These are phyloP conservation scores for Trachelus iudaicus DNA, from an alignment of 2,888 invertebrate genomes.

Conservation along the genomic window DNA sequence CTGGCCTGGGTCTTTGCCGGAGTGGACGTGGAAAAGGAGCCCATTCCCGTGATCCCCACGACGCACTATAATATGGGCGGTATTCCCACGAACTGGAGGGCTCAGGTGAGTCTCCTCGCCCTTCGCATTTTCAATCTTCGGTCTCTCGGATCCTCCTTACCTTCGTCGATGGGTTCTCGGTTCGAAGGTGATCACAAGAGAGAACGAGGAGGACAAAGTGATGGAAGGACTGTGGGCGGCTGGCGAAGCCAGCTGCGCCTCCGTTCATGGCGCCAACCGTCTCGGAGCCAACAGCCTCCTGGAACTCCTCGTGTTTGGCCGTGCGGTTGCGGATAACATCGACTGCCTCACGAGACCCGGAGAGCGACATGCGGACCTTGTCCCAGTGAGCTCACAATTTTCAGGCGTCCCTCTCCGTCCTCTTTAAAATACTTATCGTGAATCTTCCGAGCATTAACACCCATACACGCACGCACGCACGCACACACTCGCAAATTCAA, in stretches of 20 bases:
- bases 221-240: conserved; percentile 93
- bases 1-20: conserved; percentile 99
- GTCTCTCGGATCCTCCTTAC: too few species aligned
- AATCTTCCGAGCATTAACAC: too few species aligned
- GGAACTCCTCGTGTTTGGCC: conserved; percentile 98
- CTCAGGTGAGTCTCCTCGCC: conserved; percentile 70
- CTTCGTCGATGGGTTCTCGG: too few species aligned
- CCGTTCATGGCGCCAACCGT: conserved; percentile 98
- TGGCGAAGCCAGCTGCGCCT: conserved; percentile 94
- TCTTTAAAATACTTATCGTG: conserved; percentile 6
- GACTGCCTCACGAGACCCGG: conserved; percentile 87
- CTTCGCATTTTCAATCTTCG: too few species aligned
- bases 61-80: conserved; percentile 99
- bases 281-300: conserved; percentile 97
- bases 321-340: conserved; percentile 93
- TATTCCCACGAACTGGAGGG: conserved; percentile 95
- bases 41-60: conserved; percentile 97
- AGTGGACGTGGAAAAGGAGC: conserved; percentile 96
- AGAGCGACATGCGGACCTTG: conserved; percentile 77
- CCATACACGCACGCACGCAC: too few species aligned
- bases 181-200: conserved; percentile 70
- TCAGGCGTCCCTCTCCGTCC: conserved; percentile 7
- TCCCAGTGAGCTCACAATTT: conserved; percentile 69
- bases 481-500: too few species aligned
- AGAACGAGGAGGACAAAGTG: conserved; percentile 73